These are phyloP conservation scores for Operophtera brumata DNA, from an alignment of 2,888 invertebrate species.

Conservation along the genomic window DNA sequence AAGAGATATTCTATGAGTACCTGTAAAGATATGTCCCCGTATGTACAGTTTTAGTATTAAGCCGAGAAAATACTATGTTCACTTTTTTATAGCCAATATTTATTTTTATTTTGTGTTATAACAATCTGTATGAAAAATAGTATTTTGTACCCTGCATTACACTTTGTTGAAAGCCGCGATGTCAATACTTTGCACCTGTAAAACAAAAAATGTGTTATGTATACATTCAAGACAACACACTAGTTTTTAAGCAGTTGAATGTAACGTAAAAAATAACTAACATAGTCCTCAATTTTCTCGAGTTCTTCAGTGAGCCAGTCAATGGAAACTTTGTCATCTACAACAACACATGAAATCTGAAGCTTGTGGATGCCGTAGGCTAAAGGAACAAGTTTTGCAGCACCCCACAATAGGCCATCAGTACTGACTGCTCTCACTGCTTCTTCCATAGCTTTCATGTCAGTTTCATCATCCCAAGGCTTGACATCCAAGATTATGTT, in stretches of 20 bases:
- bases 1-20: too few species aligned
- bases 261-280: slow-evolving; percentile 60
- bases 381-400: slow-evolving; percentile 93
- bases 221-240: too few species aligned
- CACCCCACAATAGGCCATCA: slow-evolving; percentile 97
- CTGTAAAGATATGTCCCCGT: not conserved
- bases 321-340: slow-evolving; percentile 96
- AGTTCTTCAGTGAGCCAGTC: slow-evolving; percentile 94
- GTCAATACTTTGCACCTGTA: slow-evolving; percentile 92
- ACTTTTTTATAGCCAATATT: slow-evolving; percentile 1
- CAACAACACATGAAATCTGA: slow-evolving; percentile 95
- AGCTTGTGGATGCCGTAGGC: slow-evolving; percentile 96
- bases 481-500: slow-evolving; percentile 97
- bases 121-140: slow-evolving; percentile 14
- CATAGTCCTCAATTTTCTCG: slow-evolving; percentile 90
- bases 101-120: slow-evolving; percentile 11
- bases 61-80: too few species aligned
- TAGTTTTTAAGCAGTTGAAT: not conserved
- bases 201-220: slow-evolving; percentile 43
- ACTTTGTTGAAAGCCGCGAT: slow-evolving; percentile 98
- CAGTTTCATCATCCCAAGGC: slow-evolving; percentile 96
- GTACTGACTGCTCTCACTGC: slow-evolving; percentile 87
- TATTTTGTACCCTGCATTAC: slow-evolving; percentile 52
- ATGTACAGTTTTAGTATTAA: not conserved
- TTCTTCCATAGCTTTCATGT: slow-evolving; percentile 92